Conservation (phyloP, 2,797 vertebrate genomes). For the Dendrocincla tyrannina region DNA sequence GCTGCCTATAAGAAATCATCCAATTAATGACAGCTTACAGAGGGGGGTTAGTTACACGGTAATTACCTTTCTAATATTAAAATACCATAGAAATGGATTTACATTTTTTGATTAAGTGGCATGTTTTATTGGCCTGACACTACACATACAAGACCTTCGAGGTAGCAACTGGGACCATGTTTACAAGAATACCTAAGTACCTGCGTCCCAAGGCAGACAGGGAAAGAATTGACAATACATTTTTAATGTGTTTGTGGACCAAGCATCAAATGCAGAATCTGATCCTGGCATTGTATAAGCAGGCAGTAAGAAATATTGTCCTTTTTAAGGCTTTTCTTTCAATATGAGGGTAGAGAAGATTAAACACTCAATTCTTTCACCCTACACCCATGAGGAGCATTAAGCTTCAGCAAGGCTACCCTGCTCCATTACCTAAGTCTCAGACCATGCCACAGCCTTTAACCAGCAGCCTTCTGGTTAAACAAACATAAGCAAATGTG, state of each 20-base stretch:
- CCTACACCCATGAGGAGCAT: neutral
- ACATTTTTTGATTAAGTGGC: neutral
- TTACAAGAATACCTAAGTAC: neutral
- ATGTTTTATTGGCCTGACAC: neutral
- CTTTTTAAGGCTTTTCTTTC: neutral
- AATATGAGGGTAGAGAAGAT: neutral
- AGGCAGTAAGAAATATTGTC: neutral
- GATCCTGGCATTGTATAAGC: neutral
- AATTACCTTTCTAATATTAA: conserved; percentile 42
- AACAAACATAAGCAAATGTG: neutral
- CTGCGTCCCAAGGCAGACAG: neutral
- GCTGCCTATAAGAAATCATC: conserved; percentile 52
- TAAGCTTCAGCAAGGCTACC: neutral
- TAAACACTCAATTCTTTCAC: neutral
- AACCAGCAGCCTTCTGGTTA: neutral
- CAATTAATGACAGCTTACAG: conserved; percentile 53
- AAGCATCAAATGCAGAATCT: neutral
- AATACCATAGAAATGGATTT: conserved; percentile 37
- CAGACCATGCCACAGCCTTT: neutral
- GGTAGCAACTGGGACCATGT: neutral
- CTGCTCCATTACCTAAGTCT: neutral
- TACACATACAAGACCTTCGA: neutral
- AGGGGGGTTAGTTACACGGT: neutral
- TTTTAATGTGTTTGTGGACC: neutral
- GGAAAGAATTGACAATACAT: neutral